Percentiles rank a stretch among this genome's conserved stretches.
These are phyloP conservation scores for Orthonyx spaldingii DNA, from an alignment of 2,113 vertebrate genomes.

Conservation along the genomic window DNA sequence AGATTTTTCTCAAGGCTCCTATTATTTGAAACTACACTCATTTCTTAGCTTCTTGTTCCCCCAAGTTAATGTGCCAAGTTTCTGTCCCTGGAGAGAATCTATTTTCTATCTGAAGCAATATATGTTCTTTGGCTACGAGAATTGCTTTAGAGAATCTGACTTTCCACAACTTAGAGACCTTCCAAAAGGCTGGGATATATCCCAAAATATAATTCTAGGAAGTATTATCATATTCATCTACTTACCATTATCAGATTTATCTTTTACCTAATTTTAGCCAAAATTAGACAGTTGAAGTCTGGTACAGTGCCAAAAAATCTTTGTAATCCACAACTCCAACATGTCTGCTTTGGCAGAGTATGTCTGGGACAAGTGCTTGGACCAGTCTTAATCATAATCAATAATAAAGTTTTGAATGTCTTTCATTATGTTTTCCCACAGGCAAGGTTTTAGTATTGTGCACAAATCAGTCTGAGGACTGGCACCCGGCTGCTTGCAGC, in stretches of 20 bases:
- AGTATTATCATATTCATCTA: neutral
- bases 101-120: constrained; percentile 26
- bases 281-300: neutral
- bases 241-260: constrained; percentile 7
- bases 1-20: neutral
- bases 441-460: neutral
- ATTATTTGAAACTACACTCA: neutral
- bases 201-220: constrained; percentile 9
- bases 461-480: neutral
- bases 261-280: neutral
- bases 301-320: neutral
- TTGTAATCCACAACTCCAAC: neutral
- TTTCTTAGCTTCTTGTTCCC: constrained; percentile 10
- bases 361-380: neutral
- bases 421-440: neutral
- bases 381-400: neutral
- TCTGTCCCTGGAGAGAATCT: constrained; percentile 7
- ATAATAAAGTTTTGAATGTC: neutral
- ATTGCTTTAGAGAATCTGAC: neutral
- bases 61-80: neutral
- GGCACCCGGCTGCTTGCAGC: neutral
- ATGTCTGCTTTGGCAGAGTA: neutral
- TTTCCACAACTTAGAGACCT: neutral
- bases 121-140: constrained; percentile 1
- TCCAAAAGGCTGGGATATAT: neutral